Evolutionary conservation across 2,888 invertebrate species (phyloP), one percentile per base, ranked within the genome.

Genomic region (Imbricaverruca yamaguchii): DNA sequence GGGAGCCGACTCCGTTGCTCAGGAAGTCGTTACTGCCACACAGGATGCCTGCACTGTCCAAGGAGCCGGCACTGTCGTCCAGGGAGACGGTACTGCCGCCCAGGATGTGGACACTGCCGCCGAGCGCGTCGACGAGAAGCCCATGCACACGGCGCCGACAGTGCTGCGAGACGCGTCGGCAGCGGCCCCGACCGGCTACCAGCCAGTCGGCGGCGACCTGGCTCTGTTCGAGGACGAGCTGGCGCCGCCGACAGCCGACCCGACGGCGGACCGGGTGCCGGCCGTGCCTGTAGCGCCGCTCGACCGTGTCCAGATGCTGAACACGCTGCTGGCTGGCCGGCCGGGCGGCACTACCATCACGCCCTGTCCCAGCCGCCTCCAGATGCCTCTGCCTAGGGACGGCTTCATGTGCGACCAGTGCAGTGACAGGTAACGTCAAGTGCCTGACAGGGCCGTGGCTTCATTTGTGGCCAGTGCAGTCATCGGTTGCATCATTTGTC

Each of bases 381-480:
- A 23, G 81, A 81, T 53, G 80, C 77, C 78, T 11, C 78, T 78
- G 78, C 78, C 78, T 13, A n/a, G 57, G 4, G 78, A 78, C 13
- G 78, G 78, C 12, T 78, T 78, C 78, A 78, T 78, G 78, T 78
- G 78, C 23, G 78, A 78, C n/a, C 78, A 78, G 78, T 78, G 78
- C 23, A 57, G 78, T 12, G 78, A 78, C 55, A 78, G 78, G 78
- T 78, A 23, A 55, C 13, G 39, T 39, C 39, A 39, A 4, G 4
- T 39, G 39, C 4, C 39, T 39, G 39, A 4, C 4, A 39, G 39
- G 4, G 39, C 39, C 4, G 4, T 39, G 39, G 39, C 4, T 39
- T 39, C 39, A 39, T 39, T 1, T 39, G 39, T 39, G 39, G 39
- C 4, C 39, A 39, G 39, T 39, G 39, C 39, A 39, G 39, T 39